These are phyloP conservation scores for Oryzias curvinotus DNA, from an alignment of 2,113 vertebrate species.

Conservation along the genomic window DNA sequence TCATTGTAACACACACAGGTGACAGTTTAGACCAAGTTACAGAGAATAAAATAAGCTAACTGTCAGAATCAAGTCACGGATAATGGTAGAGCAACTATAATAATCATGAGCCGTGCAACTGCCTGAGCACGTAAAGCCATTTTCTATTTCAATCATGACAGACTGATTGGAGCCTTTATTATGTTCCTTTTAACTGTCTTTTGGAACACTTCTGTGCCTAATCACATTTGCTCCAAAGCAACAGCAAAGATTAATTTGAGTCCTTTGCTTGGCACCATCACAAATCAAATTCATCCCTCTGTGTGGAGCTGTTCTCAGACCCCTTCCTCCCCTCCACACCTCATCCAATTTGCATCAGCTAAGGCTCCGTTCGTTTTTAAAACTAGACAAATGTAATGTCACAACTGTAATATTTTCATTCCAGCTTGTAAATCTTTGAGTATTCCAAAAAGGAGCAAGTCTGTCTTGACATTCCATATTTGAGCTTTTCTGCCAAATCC, in stretches of 20 bases:
- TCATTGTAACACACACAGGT: constrained; percentile 21
- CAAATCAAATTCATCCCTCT: constrained; percentile 28
- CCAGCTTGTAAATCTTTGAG: constrained; percentile 5
- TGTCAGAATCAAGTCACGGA: constrained; percentile 26
- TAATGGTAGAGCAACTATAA: constrained; percentile 21
- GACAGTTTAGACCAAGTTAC: constrained; percentile 38
- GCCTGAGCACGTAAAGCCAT: constrained; percentile 1
- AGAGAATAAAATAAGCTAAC: constrained; percentile 23
- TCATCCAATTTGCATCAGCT: constrained; percentile 39
- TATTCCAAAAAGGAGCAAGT: not conserved
- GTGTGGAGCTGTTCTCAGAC: constrained; percentile 18
- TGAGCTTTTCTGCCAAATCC: constrained; percentile 14
- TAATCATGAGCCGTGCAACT: constrained; percentile 2
- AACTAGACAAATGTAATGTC: constrained; percentile 37
- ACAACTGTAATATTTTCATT: constrained; percentile 15
- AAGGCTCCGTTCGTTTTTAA: constrained; percentile 18
- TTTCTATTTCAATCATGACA: constrained; percentile 14
- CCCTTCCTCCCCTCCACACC: constrained; percentile 18
- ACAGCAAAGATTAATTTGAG: constrained; percentile 28
- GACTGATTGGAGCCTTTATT: constrained; percentile 27
- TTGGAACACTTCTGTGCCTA: constrained; percentile 13
- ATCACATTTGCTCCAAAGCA: constrained; percentile 24
- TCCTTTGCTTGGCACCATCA: constrained; percentile 15
- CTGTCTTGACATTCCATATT: constrained; percentile 9
- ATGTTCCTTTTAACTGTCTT: constrained; percentile 8